A percentile compares a stretch with the other conserved stretches of the same genome.
Conservation (phyloP, 1,140 invertebrate genomes). For the Rhyzopertha dominica region DNA sequence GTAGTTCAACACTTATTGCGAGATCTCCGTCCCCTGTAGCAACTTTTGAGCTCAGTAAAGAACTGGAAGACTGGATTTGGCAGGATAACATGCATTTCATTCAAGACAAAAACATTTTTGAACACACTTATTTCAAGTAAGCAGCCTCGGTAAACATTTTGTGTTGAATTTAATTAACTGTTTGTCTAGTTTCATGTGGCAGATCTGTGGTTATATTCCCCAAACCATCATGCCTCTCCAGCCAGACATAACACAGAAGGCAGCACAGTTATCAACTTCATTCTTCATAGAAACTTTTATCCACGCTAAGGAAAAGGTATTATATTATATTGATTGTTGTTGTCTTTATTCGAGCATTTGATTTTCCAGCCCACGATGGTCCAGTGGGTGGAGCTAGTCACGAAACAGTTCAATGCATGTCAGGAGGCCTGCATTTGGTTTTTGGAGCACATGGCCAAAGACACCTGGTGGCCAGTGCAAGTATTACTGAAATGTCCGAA, state of each 20-base stretch:
- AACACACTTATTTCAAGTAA: constrained; percentile 90
- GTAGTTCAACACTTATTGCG: constrained; percentile 18
- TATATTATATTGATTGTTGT: constrained; percentile 12
- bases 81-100: constrained; percentile 93
- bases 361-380: constrained; percentile 80
- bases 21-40: constrained; percentile 31
- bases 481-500: constrained; percentile 90
- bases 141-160: constrained; percentile 28
- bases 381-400: constrained; percentile 91
- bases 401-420: constrained; percentile 91
- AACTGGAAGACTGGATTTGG: constrained; percentile 89
- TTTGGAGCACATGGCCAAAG: constrained; percentile 83
- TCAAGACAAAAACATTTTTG: constrained; percentile 92
- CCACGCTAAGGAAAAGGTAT: constrained; percentile 91
- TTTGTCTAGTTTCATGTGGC: constrained; percentile 84
- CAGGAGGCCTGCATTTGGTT: constrained; percentile 89
- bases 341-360: constrained; percentile 2
- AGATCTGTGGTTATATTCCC: constrained; percentile 89
- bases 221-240: constrained; percentile 75
- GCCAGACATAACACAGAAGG: constrained; percentile 75
- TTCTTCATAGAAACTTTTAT: constrained; percentile 96
- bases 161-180: constrained; percentile 16
- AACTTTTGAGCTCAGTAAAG: constrained; percentile 63
- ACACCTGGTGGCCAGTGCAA: constrained; percentile 93
- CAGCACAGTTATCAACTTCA: constrained; percentile 83